Evolutionary conservation across 2,113 vertebrate genomes (phyloP).

Genomic region (Jaculus jaculus): DNA sequence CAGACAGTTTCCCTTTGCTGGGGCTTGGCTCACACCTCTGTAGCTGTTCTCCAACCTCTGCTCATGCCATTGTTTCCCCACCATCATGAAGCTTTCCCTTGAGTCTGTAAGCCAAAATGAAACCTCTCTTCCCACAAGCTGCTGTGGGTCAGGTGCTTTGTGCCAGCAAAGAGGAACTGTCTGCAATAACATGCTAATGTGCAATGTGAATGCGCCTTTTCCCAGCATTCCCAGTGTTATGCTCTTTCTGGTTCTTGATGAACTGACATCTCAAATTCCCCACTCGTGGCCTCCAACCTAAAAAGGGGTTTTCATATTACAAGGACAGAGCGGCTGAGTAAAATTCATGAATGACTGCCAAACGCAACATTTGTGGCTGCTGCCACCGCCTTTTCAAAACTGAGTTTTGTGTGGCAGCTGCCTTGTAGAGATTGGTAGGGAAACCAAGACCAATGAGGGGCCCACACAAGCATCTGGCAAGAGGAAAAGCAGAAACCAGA

Average conservation of each 20-base stretch:
- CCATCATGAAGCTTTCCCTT: too few relatives aligned
- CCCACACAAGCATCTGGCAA: neutral
- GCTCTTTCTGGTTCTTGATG: constrained; percentile 31
- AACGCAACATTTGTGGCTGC: constrained; percentile 8
- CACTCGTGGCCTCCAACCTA: neutral
- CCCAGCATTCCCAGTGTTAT: neutral
- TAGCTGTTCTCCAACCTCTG: too few relatives aligned
- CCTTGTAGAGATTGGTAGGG: neutral
- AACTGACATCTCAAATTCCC: constrained; percentile 20
- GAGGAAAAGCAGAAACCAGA: constrained; percentile 49
- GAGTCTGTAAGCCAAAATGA: too few relatives aligned
- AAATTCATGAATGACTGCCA: constrained; percentile 14
- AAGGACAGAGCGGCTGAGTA: constrained; percentile 5
- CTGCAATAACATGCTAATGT: neutral
- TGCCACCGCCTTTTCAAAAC: constrained; percentile 23
- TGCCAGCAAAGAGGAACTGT: too few relatives aligned
- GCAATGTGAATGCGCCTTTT: neutral
- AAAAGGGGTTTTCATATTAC: neutral
- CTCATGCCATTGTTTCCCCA: too few relatives aligned
- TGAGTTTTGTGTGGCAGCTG: neutral
- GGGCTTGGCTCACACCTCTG: too few relatives aligned
- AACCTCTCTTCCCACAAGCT: too few relatives aligned
- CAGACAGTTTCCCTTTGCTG: too few relatives aligned
- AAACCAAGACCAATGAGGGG: constrained; percentile 12
- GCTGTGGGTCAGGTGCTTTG: too few relatives aligned